Evolutionary conservation across 2,113 vertebrate genomes (phyloP), one percentile per base, ranked within the genome.

Genomic region (Promerops cafer): DNA sequence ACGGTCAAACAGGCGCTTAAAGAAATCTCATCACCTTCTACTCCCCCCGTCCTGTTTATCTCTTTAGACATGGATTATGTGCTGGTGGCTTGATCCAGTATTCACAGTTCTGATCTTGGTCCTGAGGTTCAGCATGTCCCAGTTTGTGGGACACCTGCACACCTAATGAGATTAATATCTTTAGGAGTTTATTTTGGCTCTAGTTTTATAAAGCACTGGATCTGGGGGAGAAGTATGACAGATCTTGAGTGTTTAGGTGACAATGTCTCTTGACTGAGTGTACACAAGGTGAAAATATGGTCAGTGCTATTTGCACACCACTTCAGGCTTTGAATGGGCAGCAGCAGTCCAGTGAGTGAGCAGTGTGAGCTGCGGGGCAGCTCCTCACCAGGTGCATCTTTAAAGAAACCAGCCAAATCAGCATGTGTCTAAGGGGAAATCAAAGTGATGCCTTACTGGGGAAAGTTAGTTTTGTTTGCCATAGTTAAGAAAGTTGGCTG

Each of bases 311-410:
- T 72, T 77, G 16, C 68, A 64, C 23, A 52, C 6, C 6, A 4
- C 54, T 49, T 80, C 56, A 54, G 70, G 76, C 22, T 76, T 79
- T 33, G 45, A 49, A 56, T 2, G 3, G 24, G 37, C 37, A 69
- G 59, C 39, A 63, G 49, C 30, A 37, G 28, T 15, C 31, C 16
- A 7, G 18, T 3, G 24, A 47, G 23, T 17, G 26, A 72, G 31
- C 2, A 28, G 6, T 4, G 20, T 23, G 57, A 49, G n/a, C n/a
- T 50, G 31, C 0, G 1, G 12, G 54, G 30, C 47, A 37, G 28
- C 15, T 39, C 37, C 50, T 87, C 49, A 45, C 4, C 42, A n/a
- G n/a, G 16, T 18, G 13, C 8, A 19, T 31, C 37, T 61, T 65
- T 53, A 77, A 74, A 49, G 39, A 64, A 77, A 69, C 44, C 37